Evolutionary conservation across 2,888 invertebrate genomes (phyloP).

Genomic region (Eilema griseolum): DNA sequence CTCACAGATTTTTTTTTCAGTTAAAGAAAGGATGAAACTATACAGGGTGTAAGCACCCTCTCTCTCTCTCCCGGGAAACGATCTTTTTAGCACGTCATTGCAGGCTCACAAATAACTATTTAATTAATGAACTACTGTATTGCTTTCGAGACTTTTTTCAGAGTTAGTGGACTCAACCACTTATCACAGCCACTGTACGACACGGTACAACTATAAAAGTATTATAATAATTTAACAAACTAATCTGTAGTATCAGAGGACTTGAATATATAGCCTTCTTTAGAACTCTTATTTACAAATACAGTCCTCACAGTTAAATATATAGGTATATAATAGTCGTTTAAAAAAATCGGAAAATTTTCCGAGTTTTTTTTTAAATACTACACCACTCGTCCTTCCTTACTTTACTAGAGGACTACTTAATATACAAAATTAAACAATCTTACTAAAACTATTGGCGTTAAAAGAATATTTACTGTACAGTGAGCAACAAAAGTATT

Average conservation of each 20-base stretch:
- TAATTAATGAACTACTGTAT: constrained; percentile 49
- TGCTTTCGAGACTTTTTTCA: constrained; percentile 47
- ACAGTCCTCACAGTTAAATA: too few relatives aligned
- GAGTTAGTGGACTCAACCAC: constrained; percentile 48
- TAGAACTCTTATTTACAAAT: not conserved
- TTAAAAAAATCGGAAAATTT: too few relatives aligned
- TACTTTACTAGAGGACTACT: not conserved
- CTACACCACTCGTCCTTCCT: not conserved
- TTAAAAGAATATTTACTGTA: not conserved
- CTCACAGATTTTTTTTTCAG: constrained; percentile 11
- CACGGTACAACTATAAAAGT: constrained; percentile 66
- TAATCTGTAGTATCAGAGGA: constrained; percentile 22
- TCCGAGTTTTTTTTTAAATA: too few relatives aligned
- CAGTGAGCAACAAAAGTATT: not conserved
- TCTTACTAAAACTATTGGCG: not conserved
- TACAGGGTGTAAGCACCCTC: not conserved
- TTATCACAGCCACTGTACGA: constrained; percentile 80
- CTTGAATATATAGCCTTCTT: constrained; percentile 7
- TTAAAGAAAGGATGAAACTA: constrained; percentile 6
- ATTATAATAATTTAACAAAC: constrained; percentile 34
- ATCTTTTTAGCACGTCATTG: too few relatives aligned
- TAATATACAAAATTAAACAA: not conserved
- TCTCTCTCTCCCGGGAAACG: too few relatives aligned
- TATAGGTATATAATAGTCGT: too few relatives aligned
- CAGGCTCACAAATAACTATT: not conserved